These are phyloP conservation scores for Columba guinea DNA, from an alignment of 2,797 vertebrate genomes.

Conservation along the genomic window DNA sequence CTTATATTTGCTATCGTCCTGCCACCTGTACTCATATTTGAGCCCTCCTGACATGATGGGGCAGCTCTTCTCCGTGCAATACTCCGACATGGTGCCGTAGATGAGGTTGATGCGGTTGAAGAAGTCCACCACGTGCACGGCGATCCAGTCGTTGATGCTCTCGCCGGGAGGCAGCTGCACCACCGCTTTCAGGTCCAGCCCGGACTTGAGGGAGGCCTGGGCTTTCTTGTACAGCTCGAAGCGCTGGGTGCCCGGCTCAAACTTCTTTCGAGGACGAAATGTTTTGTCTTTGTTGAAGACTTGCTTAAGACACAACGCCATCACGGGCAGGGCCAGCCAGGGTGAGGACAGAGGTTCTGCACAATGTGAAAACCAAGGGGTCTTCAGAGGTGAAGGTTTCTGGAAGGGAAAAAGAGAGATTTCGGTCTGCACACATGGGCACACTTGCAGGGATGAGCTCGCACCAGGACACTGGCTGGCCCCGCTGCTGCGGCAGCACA, in stretches of 20 bases:
- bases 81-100: constrained; percentile 97
- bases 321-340: constrained; percentile 44
- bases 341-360: not conserved
- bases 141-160: constrained; percentile 95
- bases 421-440: fast-evolving
- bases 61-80: constrained; percentile 91
- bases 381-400: not conserved
- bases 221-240: constrained; percentile 99
- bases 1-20: constrained; percentile 93
- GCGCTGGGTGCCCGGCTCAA: constrained; percentile 95
- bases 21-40: constrained; percentile 97
- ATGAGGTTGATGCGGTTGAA: constrained; percentile 99
- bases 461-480: not conserved
- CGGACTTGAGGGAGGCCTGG: constrained; percentile 96
- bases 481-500: not conserved
- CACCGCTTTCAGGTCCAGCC: constrained; percentile 92
- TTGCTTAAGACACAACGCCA: constrained; percentile 96
- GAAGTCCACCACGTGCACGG: constrained; percentile 98
- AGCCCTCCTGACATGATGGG: constrained; percentile 97
- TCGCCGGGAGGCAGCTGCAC: constrained; percentile 93
- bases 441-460: fast-evolving
- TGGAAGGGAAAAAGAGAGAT: not conserved
- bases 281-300: constrained; percentile 99
- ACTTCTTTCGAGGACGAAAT: constrained; percentile 92
- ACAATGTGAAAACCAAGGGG: not conserved